Evolutionary conservation across 2,113 vertebrate species (phyloP).

Genomic region (Neolamprologus longior): DNA sequence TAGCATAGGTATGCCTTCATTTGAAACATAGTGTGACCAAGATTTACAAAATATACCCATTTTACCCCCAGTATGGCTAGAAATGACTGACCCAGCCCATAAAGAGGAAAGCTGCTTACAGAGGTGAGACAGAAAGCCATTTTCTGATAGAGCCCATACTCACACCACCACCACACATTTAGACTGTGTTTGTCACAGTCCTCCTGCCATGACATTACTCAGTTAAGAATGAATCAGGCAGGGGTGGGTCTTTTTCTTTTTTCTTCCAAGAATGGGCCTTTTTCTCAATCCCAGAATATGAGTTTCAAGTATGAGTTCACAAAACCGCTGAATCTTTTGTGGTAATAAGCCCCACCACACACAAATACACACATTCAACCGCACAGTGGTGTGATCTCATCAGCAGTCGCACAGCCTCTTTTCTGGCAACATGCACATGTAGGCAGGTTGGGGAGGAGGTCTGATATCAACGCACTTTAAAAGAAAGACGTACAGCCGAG

Average conservation of each 20-base stretch:
- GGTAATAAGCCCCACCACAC: neutral
- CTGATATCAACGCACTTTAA: neutral
- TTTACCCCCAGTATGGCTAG: accelerated
- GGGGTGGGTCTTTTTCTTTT: neutral
- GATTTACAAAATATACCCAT: neutral
- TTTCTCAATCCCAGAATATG: neutral
- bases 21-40: neutral
- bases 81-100: neutral
- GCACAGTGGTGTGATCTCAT: neutral
- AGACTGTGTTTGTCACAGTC: neutral
- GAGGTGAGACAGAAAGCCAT: neutral
- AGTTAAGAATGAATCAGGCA: neutral
- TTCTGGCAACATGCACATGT: neutral
- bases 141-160: neutral
- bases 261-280: neutral
- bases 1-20: neutral
- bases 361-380: neutral
- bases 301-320: neutral
- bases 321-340: neutral
- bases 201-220: neutral
- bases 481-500: neutral
- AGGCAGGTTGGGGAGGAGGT: neutral
- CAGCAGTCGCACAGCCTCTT: neutral
- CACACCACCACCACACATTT: neutral
- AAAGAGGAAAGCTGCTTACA: neutral